Conservation (phyloP, 2,888 invertebrate genomes). For the Empis livida region DNA sequence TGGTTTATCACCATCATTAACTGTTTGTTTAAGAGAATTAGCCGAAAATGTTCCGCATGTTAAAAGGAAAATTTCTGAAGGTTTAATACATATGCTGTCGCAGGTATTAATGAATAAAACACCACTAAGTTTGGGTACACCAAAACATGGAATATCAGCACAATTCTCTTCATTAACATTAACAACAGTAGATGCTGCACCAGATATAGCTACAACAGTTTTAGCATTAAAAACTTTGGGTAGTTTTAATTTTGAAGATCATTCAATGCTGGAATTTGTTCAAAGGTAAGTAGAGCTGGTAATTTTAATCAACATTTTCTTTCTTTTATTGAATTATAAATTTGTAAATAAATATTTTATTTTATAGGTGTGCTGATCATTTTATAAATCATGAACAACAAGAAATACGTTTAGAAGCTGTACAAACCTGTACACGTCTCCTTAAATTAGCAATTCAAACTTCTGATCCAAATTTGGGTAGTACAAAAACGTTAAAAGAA, state of each 20-base stretch:
- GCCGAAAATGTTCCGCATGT: conserved; percentile 77
- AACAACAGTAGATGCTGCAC: conserved; percentile 27
- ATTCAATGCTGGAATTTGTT: conserved; percentile 83
- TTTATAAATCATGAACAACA: conserved; percentile 83
- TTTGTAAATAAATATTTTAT: neutral
- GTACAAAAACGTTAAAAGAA: conserved; percentile 72
- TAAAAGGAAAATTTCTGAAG: conserved; percentile 83
- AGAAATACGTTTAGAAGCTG: conserved; percentile 86
- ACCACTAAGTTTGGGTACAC: conserved; percentile 61
- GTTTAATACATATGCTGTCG: conserved; percentile 81
- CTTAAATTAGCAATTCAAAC: conserved; percentile 67
- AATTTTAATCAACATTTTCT: too few relatives aligned
- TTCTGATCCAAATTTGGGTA: conserved; percentile 41
- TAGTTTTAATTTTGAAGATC: conserved; percentile 80
- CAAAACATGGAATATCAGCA: conserved; percentile 41
- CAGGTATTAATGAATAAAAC: conserved; percentile 80
- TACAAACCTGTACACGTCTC: conserved; percentile 82
- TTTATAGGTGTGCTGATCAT: conserved; percentile 68
- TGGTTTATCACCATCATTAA: conserved; percentile 79
- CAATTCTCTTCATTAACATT: conserved; percentile 30
- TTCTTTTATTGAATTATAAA: neutral
- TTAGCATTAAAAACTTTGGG: conserved; percentile 87
- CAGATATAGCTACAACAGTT: conserved; percentile 78
- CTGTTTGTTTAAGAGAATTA: conserved; percentile 80
- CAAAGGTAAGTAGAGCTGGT: conserved; percentile 40